phyloP scores from a whole-genome alignment of 2,888 invertebrate genomes.

The Ceratothoa steindachneri region DNA sequence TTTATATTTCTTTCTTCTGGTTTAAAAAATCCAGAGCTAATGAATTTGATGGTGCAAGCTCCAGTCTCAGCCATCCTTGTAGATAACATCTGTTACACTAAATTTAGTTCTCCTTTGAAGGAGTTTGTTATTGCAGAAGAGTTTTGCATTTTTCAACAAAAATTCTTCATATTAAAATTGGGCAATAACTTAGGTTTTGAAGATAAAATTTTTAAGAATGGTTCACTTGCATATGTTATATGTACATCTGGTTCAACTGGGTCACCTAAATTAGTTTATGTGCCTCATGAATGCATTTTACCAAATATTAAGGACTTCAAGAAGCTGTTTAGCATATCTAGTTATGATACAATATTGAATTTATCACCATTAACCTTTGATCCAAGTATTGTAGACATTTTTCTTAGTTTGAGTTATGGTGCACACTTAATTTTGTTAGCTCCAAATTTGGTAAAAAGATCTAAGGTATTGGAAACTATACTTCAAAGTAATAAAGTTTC shows the following conservation, averaged over 20 bases:
- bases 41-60: neutral
- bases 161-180: neutral
- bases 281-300: neutral
- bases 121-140: neutral
- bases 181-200: neutral
- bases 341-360: neutral
- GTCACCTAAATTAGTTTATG: slow-evolving; percentile 2
- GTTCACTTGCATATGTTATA: slow-evolving; percentile 6
- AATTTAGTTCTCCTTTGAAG: neutral
- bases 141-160: neutral
- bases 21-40: neutral
- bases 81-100: neutral
- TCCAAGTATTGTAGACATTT: slow-evolving; percentile 11
- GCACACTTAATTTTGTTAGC: neutral
- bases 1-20: neutral
- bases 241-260: slow-evolving; percentile 13
- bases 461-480: neutral
- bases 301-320: slow-evolving; percentile 4
- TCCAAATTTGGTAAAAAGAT: neutral
- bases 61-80: neutral
- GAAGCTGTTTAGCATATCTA: neutral
- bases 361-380: neutral
- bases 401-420: slow-evolving; percentile 4
- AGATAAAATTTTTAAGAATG: neutral
- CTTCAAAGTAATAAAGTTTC: neutral